phyloP scores from a whole-genome alignment of 2,888 invertebrate genomes.

The Mylabris sibirica region DNA sequence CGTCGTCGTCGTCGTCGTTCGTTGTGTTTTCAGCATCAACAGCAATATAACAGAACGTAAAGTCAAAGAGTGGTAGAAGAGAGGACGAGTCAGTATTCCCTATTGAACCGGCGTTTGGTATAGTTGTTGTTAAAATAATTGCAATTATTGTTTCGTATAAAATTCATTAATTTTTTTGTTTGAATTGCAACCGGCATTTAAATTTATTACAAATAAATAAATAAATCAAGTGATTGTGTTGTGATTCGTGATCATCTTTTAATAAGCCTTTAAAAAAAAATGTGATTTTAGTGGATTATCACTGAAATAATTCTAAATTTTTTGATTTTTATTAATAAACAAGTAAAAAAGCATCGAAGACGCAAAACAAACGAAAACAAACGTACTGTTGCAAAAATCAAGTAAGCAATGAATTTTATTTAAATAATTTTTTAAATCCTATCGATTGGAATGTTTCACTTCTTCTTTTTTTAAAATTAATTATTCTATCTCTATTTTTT shows the following conservation, averaged over 20 bases:
- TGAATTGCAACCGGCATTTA: not conserved
- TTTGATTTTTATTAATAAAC: not conserved
- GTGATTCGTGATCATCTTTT: conserved; percentile 1
- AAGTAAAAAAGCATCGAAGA: not conserved
- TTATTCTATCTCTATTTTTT: not conserved
- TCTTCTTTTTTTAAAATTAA: too few relatives aligned
- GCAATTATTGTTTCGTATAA: not conserved
- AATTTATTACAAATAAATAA: not conserved
- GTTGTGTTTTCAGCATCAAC: not conserved
- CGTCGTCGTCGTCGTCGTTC: not conserved
- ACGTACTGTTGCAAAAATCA: not conserved
- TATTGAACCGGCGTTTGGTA: not conserved
- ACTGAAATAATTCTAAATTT: not conserved
- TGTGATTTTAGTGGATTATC: not conserved
- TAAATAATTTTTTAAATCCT: not conserved
- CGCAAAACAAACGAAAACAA: not conserved
- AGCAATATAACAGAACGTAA: not conserved
- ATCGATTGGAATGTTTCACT: not conserved
- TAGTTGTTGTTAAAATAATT: not conserved
- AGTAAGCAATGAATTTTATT: not conserved
- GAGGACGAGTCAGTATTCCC: conserved; percentile 5
- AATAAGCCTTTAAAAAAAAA: not conserved
- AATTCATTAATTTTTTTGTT: not conserved
- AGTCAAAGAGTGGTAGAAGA: not conserved
- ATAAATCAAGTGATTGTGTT: not conserved